Evolutionary conservation across 2,797 vertebrate species (phyloP), one percentile per base, ranked within the genome.

Genomic region (Babyrousa celebensis): DNA sequence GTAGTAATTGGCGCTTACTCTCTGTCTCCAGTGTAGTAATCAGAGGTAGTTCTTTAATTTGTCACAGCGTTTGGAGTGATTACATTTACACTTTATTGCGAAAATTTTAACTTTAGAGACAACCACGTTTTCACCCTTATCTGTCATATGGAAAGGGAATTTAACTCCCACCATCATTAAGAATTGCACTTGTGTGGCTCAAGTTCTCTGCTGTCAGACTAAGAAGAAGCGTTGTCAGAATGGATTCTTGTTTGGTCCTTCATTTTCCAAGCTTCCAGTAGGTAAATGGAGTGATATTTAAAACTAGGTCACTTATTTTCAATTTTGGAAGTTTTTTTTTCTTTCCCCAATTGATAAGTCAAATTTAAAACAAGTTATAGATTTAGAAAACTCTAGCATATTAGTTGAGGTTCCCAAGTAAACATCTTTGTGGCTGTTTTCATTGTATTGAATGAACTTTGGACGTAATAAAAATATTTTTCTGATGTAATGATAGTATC

Each of bases 61-160:
- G 14, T 70, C 56, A 77, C 1, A n/a, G 21, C 1, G 14, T 68
- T 91, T 78, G 77, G 23, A 97, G 18, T 9, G 87, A 52, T 96
- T 92, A 48, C 89, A 15, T 94, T 89, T 63, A 94, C 36, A 82
- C 52, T 70, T 83, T 85, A 83, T 90, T 82, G 93, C 48, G 67
- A 97, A 98, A 94, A 97, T 87, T 68, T 95, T 91, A 92, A 94
- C 92, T 87, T 93, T 20, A 89, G 32, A 96, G 25, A 32, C n/a
- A 89, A 29, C 52, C 0, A 56, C 84, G 89, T 96, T 86, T 94
- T 95, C 40, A 93, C 52, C 48, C 77, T 77, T 74, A 20, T 74
- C 36, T 96, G 80, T 94, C 87, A 96, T 17, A 70, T 70, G 78
- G 93, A 91, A 97, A 96, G 78, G 15, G 36, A 16, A 95, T 94